phyloP scores from a whole-genome alignment of 1,140 invertebrate genomes.

The Pogonus chalceus region DNA sequence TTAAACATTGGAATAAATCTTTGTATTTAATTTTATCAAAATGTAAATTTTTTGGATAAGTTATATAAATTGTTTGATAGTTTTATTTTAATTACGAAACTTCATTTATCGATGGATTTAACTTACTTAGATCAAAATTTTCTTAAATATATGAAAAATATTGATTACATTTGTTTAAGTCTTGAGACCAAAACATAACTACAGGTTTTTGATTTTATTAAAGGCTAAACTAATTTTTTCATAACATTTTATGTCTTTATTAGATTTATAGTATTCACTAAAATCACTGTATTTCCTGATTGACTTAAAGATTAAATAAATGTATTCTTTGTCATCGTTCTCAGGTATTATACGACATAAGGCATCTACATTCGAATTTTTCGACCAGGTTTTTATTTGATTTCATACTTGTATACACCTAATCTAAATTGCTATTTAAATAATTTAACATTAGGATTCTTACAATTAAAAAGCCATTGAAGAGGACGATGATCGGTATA shows the following conservation, averaged over 20 bases:
- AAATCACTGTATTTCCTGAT: background rate
- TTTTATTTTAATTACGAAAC: slow-evolving; percentile 3
- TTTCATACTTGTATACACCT: background rate
- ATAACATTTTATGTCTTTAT: background rate
- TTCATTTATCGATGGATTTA: background rate
- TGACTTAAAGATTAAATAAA: background rate
- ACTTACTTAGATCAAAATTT: background rate
- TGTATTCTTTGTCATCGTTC: background rate
- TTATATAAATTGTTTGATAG: background rate
- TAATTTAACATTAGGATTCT: background rate
- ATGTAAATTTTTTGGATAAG: background rate
- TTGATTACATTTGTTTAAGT: slow-evolving; percentile 2
- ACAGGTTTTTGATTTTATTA: background rate
- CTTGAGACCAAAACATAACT: background rate
- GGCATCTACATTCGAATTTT: slow-evolving; percentile 9
- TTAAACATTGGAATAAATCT: too few relatives aligned
- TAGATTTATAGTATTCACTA: background rate
- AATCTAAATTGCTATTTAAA: background rate
- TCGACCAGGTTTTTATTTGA: background rate
- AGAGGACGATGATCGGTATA: background rate
- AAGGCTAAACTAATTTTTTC: background rate
- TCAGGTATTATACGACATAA: background rate
- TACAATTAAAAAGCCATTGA: background rate
- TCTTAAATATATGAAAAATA: background rate
- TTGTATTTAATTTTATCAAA: background rate